Evolutionary conservation across 2,888 invertebrate genomes (phyloP), one percentile per base, ranked within the genome.

Genomic region (Microctonus aethiopoides): DNA sequence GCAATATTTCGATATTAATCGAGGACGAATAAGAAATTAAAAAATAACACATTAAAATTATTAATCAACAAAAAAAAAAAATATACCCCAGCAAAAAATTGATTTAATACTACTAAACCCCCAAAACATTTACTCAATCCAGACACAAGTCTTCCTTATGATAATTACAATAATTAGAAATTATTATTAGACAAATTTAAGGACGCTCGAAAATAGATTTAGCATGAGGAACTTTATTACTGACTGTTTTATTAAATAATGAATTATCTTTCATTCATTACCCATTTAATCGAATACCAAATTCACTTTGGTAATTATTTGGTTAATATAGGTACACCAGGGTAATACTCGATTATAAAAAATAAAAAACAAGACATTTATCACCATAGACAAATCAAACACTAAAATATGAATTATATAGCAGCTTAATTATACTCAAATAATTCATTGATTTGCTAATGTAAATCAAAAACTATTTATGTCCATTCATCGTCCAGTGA

Each of bases 81-180:
- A 29, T 29, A 26, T 56, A 41, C n/a, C 60, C 34, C 26, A 34
- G 54, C 39, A 56, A n/a, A 62, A n/a, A 32, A 36, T 68, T 32
- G 39, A 32, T 57, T 34, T 32, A 36, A n/a, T n/a, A n/a, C n/a
- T n/a, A n/a, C n/a, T n/a, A n/a, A n/a, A n/a, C n/a, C n/a, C n/a
- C n/a, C n/a, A n/a, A n/a, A n/a, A n/a, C n/a, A n/a, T n/a, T 10
- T 39, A 62, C 9, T 39, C 41, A 29, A 64, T 29, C 22, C 10
- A 22, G 62, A 51, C 56, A 68, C 22, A 57, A 57, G 68, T 69
- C 68, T 69, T 69, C 68, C 68, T 69, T 69, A 69, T 51, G 32
- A 46, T 26, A 66, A 57, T 57, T 24, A 46, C 74, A 75, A 75
- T 74, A 76, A 76, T 74, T 75, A 75, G 75, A 26, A 63, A 70